Evolutionary conservation across 2,888 invertebrate genomes (phyloP), one percentile per base, ranked within the genome.

Genomic region (Eupithecia dodoneata): DNA sequence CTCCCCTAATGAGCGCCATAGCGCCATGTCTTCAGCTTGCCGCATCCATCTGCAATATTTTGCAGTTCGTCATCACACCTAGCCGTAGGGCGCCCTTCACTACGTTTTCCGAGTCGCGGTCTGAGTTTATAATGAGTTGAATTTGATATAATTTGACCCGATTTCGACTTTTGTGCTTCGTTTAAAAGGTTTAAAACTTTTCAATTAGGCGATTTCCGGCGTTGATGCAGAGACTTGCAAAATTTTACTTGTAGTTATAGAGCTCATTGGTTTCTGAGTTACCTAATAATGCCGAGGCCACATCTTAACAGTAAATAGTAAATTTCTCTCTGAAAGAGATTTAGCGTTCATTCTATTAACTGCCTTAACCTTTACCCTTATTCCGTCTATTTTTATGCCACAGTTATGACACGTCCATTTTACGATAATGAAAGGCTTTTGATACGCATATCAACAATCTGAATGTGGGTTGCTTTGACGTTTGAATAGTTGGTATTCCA

Each of bases 341-440:
- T 77, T 79, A 75, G 63, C 63, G 77, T 77, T 79, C 73, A 75
- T 69, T 74, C 65, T 42, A 66, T 42, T 70, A 30, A 6, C n/a
- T 70, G 18, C 18, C 69, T 45, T 45, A 45, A 18, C 47, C 47
- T 70, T 18, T 47, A 70, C 47, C 18, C 12, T 47, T 4, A 49
- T 47, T 9, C 45, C n/a, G n/a, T 30, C 59, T 47, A 47, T 47
- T 30, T 47, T 4, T 9, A n/a, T 47, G 3, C 70, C 45, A 30
- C 30, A 7, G 30, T 2, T 10, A 63, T 30, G 10, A 63, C 30
- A 30, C 12, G 63, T 12, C 10, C 9, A 63, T 63, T 63, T 18
- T 63, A 63, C 63, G 30, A 63, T 63, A 63, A 30, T 63, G 12
- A 10, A 59, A 59, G 59, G 18, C 63, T 12, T 63, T 63, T 63